Base-by-base conservation (phyloP, 1,140 invertebrate species). In the Diuraphis noxia region DNA sequence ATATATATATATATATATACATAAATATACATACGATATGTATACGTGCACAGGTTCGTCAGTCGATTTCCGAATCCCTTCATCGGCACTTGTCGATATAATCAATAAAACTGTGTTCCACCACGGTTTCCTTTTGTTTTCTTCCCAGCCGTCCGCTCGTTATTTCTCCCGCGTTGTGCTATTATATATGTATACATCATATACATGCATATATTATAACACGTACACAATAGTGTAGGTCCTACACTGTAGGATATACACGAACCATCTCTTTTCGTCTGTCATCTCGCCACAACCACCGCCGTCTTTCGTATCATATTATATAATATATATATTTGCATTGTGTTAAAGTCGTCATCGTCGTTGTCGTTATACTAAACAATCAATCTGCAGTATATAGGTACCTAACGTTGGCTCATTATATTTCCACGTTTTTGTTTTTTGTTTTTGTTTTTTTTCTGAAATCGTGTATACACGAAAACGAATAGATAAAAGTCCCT, bases 1-100 rank as follows among this genome's bases (percentile, higher is more conserved):
- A 49, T 9, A 21, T 49, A 49, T 2, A 19, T 49, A 49, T 1
- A 21, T 49, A 19, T 19, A 46, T 46, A 46, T 46, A 13, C 17
- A n/a, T n/a, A n/a, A 46, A 46, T 17, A 46, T n/a, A 43, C 40
- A 46, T 81, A 81, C 36, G 34, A 38, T 10, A 63, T 82, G 30
- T 82, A 41, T 84, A 30, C 36, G 13, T 46, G 43, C 85, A 41
- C 72, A 23, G 34, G 89, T 91, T 91, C 89, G 38, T 79, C 89
- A 49, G 89, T 81, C 89, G 77, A 91, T 91, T 81, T 82, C 36
- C 89, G 23, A 91, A 82, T 81, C 89, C 89, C 89, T 91, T 81
- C 43, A 82, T 91, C 89, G 89, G 89, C 34, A 82, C 89, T 91
- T 81, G 89, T 91, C 89, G 77, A 91, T 91, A 40, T 63, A 82